Percentiles rank a stretch among this genome's conserved stretches.
These are phyloP conservation scores for Zingel zingel DNA, from an alignment of 2,113 vertebrate genomes.

Conservation along the genomic window DNA sequence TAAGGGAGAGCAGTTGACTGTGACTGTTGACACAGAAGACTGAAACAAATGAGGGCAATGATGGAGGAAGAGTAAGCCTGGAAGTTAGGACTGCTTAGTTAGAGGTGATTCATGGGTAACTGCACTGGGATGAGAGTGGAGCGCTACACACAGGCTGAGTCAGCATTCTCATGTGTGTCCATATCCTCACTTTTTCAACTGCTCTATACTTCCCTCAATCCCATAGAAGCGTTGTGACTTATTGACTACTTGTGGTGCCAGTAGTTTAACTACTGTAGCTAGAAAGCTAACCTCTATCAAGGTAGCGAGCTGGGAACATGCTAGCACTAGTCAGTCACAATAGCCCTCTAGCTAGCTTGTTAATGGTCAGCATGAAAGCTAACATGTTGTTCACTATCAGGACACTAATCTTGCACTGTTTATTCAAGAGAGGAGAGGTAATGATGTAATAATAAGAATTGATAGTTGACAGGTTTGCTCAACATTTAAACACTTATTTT, in stretches of 20 bases:
- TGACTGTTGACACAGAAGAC: background rate
- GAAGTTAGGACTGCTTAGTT: background rate
- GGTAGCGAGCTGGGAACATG: background rate
- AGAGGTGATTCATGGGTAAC: slow-evolving; percentile 20
- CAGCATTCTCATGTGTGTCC: background rate
- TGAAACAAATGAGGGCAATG: background rate
- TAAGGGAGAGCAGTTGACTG: background rate
- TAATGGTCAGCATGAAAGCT: background rate
- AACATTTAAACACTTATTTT: too few relatives aligned
- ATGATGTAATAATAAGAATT: too few relatives aligned
- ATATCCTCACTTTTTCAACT: slow-evolving; percentile 1
- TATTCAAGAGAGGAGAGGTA: background rate
- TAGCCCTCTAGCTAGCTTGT: background rate
- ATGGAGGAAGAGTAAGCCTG: background rate
- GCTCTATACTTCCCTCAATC: background rate
- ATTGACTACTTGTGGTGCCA: background rate
- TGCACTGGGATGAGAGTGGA: background rate
- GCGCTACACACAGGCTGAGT: slow-evolving; percentile 2
- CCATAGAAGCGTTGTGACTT: background rate
- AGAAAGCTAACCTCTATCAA: background rate
- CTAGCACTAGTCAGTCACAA: background rate
- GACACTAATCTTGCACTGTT: background rate
- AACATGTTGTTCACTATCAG: background rate
- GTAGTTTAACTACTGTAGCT: background rate
- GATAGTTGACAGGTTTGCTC: background rate